These are phyloP conservation scores for Scaeva pyrastri DNA, from an alignment of 2,888 invertebrate species.

Conservation along the genomic window DNA sequence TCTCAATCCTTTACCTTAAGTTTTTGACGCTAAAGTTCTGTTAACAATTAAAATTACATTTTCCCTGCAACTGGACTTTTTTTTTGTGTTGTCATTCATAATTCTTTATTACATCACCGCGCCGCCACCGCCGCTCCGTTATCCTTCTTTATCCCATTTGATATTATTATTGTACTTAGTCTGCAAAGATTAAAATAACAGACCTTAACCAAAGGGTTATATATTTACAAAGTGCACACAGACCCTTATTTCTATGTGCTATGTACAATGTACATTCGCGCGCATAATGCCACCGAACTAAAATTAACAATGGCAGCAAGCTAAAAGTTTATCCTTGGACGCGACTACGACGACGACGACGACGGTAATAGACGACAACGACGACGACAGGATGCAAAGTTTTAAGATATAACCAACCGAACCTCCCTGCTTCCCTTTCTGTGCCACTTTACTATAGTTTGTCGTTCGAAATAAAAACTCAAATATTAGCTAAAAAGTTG, in stretches of 20 bases:
- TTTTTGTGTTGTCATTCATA: constrained; percentile 9
- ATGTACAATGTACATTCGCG: not conserved
- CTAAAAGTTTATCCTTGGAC: constrained; percentile 73
- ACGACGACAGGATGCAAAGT: constrained; percentile 21
- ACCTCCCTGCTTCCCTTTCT: constrained; percentile 9
- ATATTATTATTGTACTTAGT: constrained; percentile 45
- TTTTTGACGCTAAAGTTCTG: too few species aligned
- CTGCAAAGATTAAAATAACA: constrained; percentile 57
- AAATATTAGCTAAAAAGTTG: constrained; percentile 76
- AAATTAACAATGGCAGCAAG: constrained; percentile 72
- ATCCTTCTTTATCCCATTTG: constrained; percentile 25
- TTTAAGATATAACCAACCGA: constrained; percentile 34
- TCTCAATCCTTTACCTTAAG: too few species aligned
- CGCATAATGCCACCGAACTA: constrained; percentile 60
- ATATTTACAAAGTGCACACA: constrained; percentile 52
- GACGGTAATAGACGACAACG: not conserved
- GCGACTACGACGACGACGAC: constrained; percentile 1
- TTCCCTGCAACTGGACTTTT: too few species aligned
- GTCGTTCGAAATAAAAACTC: constrained; percentile 45
- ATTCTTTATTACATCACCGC: constrained; percentile 53
- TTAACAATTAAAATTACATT: too few species aligned
- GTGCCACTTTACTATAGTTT: not conserved
- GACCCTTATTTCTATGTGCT: constrained; percentile 44
- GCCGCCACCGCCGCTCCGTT: too few species aligned
- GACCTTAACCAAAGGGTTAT: constrained; percentile 60